Evolutionary conservation across 2,888 invertebrate species (phyloP).

Genomic region (Chrysina gloriosa): DNA sequence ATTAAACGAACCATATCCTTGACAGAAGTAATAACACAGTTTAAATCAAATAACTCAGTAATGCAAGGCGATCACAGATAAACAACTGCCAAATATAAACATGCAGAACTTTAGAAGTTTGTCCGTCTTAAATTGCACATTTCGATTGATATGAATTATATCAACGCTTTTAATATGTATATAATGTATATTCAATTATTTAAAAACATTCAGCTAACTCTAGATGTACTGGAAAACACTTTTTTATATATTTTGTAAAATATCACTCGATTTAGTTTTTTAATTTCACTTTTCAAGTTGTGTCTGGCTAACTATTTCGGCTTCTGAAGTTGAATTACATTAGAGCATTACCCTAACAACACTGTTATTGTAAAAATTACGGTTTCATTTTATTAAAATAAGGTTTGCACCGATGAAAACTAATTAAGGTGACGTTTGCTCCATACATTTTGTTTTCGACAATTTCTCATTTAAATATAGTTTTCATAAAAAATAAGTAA

Average conservation of each 20-base stretch:
- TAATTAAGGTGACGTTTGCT: no score
- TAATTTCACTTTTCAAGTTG: slow-evolving; percentile 15
- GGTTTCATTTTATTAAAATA: no score
- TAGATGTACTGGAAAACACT: slow-evolving; percentile 59
- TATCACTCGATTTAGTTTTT: slow-evolving; percentile 34
- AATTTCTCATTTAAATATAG: no score
- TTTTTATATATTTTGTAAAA: slow-evolving; percentile 29
- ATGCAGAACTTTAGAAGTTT: slow-evolving; percentile 63
- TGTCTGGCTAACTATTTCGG: not conserved
- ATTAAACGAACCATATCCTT: slow-evolving; percentile 54
- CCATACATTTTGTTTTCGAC: no score
- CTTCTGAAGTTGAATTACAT: slow-evolving; percentile 9
- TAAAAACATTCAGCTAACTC: slow-evolving; percentile 66
- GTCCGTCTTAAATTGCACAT: slow-evolving; percentile 64
- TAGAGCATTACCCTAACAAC: slow-evolving; percentile 22
- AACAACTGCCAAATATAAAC: slow-evolving; percentile 65
- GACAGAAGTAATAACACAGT: slow-evolving; percentile 54
- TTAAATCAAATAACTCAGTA: slow-evolving; percentile 55
- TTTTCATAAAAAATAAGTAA: no score
- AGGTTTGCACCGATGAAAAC: no score
- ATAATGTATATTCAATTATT: slow-evolving; percentile 66
- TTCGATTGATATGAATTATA: slow-evolving; percentile 66
- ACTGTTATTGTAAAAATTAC: no score
- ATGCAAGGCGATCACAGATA: slow-evolving; percentile 65
- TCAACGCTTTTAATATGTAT: slow-evolving; percentile 65